Conservation (phyloP, 1,140 invertebrate species). For the Scaptomyza graminum region DNA sequence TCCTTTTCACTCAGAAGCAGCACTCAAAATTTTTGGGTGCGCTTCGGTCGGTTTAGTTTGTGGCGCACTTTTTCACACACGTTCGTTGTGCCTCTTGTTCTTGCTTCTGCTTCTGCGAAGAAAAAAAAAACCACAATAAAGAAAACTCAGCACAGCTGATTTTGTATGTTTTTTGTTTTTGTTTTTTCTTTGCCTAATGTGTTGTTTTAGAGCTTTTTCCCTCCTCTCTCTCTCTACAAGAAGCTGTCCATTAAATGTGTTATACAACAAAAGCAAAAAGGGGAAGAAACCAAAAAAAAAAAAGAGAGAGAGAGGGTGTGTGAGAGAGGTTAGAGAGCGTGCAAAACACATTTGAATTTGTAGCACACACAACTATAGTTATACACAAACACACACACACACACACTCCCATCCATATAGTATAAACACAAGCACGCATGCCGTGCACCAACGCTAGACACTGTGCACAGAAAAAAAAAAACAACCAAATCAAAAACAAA, state of each 20-base stretch:
- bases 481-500: constrained; percentile 58
- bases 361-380: constrained; percentile 9
- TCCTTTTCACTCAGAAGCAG: background rate
- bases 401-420: background rate
- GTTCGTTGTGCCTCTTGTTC: background rate
- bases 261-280: constrained; percentile 69
- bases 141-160: constrained; percentile 36
- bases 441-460: constrained; percentile 2
- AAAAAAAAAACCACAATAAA: background rate
- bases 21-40: background rate
- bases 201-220: constrained; percentile 47
- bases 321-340: constrained; percentile 36
- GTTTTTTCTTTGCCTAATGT: constrained; percentile 1
- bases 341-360: constrained; percentile 16
- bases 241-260: constrained; percentile 50
- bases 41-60: background rate
- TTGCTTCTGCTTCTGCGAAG: background rate
- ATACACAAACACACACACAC: constrained; percentile 7
- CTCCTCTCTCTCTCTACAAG: constrained; percentile 30
- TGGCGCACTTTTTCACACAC: background rate
- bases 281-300: constrained; percentile 19
- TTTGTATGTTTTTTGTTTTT: constrained; percentile 17
- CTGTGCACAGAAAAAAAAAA: constrained; percentile 47
- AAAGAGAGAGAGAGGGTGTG: constrained; percentile 24
- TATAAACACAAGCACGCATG: constrained; percentile 1